Percentiles rank a stretch among this genome's conserved stretches.
Conservation (phyloP, 2,888 invertebrate genomes). For the Pollenia angustigena region DNA sequence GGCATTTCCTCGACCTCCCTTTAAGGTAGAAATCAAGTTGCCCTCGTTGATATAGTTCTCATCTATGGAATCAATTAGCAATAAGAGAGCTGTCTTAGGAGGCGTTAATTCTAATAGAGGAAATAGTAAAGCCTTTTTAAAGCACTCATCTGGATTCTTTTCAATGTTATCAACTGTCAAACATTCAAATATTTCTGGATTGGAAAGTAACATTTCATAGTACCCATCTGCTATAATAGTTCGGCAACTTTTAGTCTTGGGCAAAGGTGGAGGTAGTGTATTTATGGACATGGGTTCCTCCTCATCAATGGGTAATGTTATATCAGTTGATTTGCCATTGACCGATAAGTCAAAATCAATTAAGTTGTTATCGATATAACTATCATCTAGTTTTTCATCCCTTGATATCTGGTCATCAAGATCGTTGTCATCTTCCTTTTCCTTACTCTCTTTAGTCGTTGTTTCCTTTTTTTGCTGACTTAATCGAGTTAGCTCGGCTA, state of each 20-base stretch:
- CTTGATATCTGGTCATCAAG: constrained; percentile 6
- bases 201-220: constrained; percentile 90
- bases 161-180: constrained; percentile 92
- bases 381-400: constrained; percentile 3
- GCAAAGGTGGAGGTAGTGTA: constrained; percentile 84
- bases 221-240: constrained; percentile 91
- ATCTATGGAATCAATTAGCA: constrained; percentile 96
- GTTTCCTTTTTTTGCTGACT: constrained; percentile 58
- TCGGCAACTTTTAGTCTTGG: constrained; percentile 86
- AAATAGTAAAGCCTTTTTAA: constrained; percentile 93
- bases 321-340: constrained; percentile 38
- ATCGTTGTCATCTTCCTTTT: constrained; percentile 44
- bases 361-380: constrained; percentile 67
- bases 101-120: constrained; percentile 94
- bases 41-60: constrained; percentile 88
- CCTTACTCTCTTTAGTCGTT: constrained; percentile 61
- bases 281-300: constrained; percentile 68
- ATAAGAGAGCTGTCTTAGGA: constrained; percentile 92
- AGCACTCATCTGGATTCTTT: constrained; percentile 95
- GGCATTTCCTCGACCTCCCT: constrained; percentile 80
- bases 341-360: constrained; percentile 77
- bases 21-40: constrained; percentile 85
- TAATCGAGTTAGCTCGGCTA: constrained; percentile 57
- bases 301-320: constrained; percentile 33
- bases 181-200: constrained; percentile 92